Percentiles rank a stretch among this genome's conserved stretches.
Conservation (phyloP, 2,797 vertebrate species). For the Malacoraja senta region DNA sequence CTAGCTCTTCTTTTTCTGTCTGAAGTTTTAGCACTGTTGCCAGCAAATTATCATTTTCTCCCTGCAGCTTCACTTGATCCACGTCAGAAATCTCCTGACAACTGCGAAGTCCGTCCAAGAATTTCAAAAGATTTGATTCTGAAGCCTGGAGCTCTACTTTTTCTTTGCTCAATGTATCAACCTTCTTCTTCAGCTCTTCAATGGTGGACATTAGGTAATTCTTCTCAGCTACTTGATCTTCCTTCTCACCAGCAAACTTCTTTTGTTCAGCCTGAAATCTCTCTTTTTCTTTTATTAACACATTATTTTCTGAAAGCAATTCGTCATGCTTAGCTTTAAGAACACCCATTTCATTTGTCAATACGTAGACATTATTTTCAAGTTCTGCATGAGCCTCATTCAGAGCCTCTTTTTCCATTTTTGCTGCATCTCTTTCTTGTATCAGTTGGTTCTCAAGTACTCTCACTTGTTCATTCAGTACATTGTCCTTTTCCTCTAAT, state of each 20-base stretch:
- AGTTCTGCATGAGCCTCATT: constrained; percentile 52
- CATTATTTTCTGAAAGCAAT: constrained; percentile 55
- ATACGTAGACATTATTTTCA: constrained; percentile 45
- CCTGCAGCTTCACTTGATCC: constrained; percentile 51
- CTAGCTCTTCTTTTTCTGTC: constrained; percentile 48
- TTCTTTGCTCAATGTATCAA: constrained; percentile 55
- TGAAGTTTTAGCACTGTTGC: constrained; percentile 51
- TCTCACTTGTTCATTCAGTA: constrained; percentile 53
- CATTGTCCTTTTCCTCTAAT: constrained; percentile 58
- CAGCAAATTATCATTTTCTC: constrained; percentile 55
- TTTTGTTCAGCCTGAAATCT: constrained; percentile 55
- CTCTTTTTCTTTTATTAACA: constrained; percentile 56
- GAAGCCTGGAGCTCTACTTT: constrained; percentile 57
- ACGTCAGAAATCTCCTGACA: constrained; percentile 50
- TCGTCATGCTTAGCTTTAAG: constrained; percentile 52
- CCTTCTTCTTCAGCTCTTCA: constrained; percentile 55
- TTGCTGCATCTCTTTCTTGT: constrained; percentile 57
- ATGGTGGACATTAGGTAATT: constrained; percentile 57
- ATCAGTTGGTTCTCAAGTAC: constrained; percentile 51
- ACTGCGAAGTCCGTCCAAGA: constrained; percentile 56
- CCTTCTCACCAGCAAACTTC: constrained; percentile 56
- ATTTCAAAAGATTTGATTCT: constrained; percentile 54
- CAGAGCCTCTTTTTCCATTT: constrained; percentile 53
- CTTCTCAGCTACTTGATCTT: constrained; percentile 50
- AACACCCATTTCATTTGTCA: constrained; percentile 57